Evolutionary conservation across 2,888 invertebrate genomes (phyloP), one percentile per base, ranked within the genome.

Genomic region (Herminia tarsipennalis): DNA sequence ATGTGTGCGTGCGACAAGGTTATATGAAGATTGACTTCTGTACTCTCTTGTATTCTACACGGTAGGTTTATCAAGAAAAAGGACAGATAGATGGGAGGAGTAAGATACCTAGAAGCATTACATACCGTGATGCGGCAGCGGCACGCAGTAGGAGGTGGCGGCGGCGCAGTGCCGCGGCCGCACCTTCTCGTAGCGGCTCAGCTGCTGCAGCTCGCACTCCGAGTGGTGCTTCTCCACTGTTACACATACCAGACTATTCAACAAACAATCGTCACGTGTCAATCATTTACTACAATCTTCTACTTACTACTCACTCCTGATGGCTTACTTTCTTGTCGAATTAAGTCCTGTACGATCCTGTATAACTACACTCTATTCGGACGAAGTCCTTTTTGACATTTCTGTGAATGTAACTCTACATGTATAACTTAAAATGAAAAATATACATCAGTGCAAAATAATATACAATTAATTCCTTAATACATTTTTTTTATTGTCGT

Each of bases 81-180:
- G 10, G 9, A 1, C 9, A 10, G 9, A 5, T 4, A 4, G 1
- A 5, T 24, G 10, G 2, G 1, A 2, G 9, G 5, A 14, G 22
- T 10, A 5, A 20, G 2, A 20, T 8, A 2, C 18, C 3, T 3
- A 6, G 25, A 10, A 4, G n/a, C 12, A 12, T 10, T 9, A 3
- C 24, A 3, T 97, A 81, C 99, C 99, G 92, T 99, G 99, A 76
- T 89, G 90, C 0, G 86, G 65, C 2, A 92, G 77, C 1, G 92
- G 92, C 38, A 92, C 90, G 77, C 92, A 92, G 75, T 92, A 92
- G 0, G 92, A 91, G 0, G 91, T 85, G 5, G 82, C 86, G 5
- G 82, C 86, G 5, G 89, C 82, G 62, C 92, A 92, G 68, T 90
- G 90, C 1, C 92, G 77, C 38, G 89, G 85, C 0, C 91, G 83